Evolutionary conservation across 1,140 invertebrate species (phyloP), one percentile per base, ranked within the genome.

Genomic region (Heliconius eleuchia): DNA sequence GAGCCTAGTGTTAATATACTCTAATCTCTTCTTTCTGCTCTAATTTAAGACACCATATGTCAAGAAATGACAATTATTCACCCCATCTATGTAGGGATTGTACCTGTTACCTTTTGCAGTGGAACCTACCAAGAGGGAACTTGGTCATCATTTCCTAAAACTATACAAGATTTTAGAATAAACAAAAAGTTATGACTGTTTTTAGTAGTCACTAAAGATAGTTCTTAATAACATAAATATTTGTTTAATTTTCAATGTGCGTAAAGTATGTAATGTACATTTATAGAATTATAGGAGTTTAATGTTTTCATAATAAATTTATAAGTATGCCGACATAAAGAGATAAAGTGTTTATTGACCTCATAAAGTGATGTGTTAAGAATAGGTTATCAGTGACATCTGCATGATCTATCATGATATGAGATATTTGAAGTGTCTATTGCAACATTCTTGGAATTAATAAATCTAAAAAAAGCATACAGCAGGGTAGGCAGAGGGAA

Each of bases 271-370:
- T 52, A 52, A 52, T 52, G 50, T 52, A 52, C 50, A 19, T 6
- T 52, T 19, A 57, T 57, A 57, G 3, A 30, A 30, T 66, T 27
- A 66, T 30, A 27, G 60, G n/a, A 66, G 7, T 16, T 30, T 30
- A 13, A 27, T 27, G 13, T 66, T 66, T 66, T 66, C 11, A 16
- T 66, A 66, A 30, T 60, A 66, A 30, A 66, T 30, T 30, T 66
- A 27, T 6, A 77, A 80, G 74, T 80, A 55, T 76, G 74, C 74
- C 74, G 39, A 55, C 72, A 39, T 11, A 66, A 52, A n/a, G 46
- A 42, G 78, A 85, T 82, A 82, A 85, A 77, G 78, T 76, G 70
- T 81, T 74, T 75, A 52, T 72, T 81, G 84, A 83, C 84, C 81
- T 80, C 66, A 79, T 27, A 83, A 60, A 46, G 57, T 82, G 78